Conservation (phyloP, 2,113 vertebrate species). For the Arvicanthis niloticus region DNA sequence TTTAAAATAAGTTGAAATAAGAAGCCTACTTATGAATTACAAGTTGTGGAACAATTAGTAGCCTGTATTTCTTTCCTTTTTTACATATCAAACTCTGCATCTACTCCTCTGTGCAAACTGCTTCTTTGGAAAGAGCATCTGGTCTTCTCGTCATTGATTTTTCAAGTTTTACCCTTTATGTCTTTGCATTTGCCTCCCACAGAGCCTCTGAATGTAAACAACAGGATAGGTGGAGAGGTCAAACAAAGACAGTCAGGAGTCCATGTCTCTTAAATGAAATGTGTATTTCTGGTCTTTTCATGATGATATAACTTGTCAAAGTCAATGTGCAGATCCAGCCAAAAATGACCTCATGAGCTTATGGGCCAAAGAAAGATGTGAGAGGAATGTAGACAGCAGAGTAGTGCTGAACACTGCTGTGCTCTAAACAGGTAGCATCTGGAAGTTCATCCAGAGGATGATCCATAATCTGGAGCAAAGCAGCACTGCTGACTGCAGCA, state of each 20-base stretch:
- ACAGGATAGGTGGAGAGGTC: background rate
- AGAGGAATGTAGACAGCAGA: background rate
- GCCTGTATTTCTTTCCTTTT: background rate
- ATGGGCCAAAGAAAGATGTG: background rate
- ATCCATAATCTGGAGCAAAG: background rate
- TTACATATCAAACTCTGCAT: background rate
- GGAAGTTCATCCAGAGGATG: background rate
- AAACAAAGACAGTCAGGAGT: background rate
- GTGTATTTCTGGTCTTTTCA: constrained; percentile 30
- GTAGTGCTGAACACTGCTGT: background rate
- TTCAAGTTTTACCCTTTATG: background rate
- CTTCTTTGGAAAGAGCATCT: background rate
- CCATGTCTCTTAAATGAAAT: background rate
- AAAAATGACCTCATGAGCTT: constrained; percentile 49
- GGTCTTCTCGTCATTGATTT: background rate
- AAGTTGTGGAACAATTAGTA: background rate
- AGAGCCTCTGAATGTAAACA: background rate
- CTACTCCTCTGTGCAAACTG: background rate
- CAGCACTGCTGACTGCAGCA: background rate
- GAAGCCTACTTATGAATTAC: background rate
- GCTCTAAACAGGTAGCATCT: background rate
- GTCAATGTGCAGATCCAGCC: constrained; percentile 45
- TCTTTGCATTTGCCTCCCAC: constrained; percentile 42
- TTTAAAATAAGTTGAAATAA: background rate
- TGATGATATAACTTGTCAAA: constrained; percentile 35